A percentile compares a stretch with the other conserved stretches of the same genome.
Evolutionary conservation across 2,888 invertebrate genomes (phyloP).

Genomic region (Polymixis flavicincta): DNA sequence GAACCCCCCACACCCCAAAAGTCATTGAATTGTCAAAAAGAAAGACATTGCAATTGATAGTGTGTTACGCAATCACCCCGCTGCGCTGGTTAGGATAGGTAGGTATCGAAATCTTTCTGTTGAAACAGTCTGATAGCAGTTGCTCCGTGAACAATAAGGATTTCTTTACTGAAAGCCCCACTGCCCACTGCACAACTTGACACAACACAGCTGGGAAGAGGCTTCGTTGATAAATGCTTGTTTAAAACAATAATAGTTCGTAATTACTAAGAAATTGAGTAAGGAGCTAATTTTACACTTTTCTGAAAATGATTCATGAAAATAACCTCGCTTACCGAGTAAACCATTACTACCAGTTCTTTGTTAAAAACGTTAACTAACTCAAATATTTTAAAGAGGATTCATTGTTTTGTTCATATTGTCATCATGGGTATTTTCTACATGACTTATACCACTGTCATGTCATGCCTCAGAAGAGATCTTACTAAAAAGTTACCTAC

Average conservation of each 20-base stretch:
- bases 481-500: constrained; percentile 2
- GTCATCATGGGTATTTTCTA: constrained; percentile 14
- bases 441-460: background rate
- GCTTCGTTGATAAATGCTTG: background rate
- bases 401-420: constrained; percentile 24
- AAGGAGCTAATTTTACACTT: constrained; percentile 18
- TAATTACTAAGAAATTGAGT: constrained; percentile 15
- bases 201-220: too few relatives aligned
- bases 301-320: constrained; percentile 46
- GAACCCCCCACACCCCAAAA: too few relatives aligned
- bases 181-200: background rate
- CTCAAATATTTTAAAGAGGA: constrained; percentile 15
- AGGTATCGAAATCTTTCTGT: background rate
- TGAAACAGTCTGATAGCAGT: background rate
- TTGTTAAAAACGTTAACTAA: constrained; percentile 34
- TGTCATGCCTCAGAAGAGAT: background rate
- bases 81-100: background rate
- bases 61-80: too few relatives aligned
- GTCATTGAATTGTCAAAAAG: too few relatives aligned
- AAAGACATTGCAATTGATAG: too few relatives aligned
- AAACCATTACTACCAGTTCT: background rate
- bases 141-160: background rate
- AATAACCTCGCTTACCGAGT: constrained; percentile 20
- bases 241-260: background rate
- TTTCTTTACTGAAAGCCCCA: background rate